Conservation (phyloP, 1,140 invertebrate genomes). For the Bombus sylvicola region DNA sequence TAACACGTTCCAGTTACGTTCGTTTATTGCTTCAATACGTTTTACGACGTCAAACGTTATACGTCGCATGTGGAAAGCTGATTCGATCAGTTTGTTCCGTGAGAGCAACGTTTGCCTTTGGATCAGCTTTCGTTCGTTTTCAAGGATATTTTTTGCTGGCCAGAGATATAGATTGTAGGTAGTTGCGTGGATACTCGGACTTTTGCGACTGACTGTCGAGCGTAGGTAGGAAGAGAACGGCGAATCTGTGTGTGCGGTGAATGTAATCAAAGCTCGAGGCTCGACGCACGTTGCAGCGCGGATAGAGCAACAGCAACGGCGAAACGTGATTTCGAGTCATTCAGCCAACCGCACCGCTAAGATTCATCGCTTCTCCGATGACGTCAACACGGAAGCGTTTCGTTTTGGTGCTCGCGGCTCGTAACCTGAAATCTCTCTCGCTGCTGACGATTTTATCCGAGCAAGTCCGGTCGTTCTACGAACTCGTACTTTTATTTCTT, state of each 20-base stretch:
- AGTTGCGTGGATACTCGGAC: no score
- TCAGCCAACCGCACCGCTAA: constrained; percentile 2
- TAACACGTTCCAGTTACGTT: no score
- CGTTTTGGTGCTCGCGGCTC: not conserved
- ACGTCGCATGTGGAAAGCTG: no score
- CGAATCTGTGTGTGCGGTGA: constrained; percentile 7
- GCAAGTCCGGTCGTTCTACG: not conserved
- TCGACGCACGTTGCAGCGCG: not conserved
- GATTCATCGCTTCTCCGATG: not conserved
- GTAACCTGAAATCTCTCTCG: not conserved
- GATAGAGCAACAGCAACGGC: constrained; percentile 5
- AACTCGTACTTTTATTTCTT: not conserved
- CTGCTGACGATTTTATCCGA: not conserved
- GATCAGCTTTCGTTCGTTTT: no score
- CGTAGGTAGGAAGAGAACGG: not conserved
- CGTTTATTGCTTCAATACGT: no score
- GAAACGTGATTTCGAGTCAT: constrained; percentile 29
- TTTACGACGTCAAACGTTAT: no score
- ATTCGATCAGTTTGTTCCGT: no score
- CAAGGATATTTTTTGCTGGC: no score
- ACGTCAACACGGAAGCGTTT: constrained; percentile 33
- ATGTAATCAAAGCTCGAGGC: constrained; percentile 38
- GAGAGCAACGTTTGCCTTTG: no score
- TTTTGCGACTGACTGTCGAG: no score
- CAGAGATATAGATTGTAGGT: no score